Percentiles rank a stretch among this genome's conserved stretches.
These are phyloP conservation scores for Diarsia mendica DNA, from an alignment of 2,888 invertebrate genomes.

Conservation along the genomic window DNA sequence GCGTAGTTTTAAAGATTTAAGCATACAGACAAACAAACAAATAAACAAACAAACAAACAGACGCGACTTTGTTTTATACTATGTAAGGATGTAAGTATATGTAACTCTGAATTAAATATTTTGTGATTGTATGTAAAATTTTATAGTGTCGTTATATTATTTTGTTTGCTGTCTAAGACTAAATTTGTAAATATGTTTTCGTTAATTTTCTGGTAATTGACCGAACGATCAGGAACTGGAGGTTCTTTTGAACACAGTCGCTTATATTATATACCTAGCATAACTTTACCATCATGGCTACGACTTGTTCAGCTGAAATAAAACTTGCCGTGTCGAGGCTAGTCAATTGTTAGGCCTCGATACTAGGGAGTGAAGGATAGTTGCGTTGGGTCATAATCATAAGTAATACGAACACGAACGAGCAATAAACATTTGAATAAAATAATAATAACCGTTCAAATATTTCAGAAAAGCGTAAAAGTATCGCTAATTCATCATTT, in stretches of 20 bases:
- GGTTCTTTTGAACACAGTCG: conserved; percentile 37
- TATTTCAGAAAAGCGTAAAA: too few species aligned
- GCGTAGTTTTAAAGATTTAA: too few species aligned
- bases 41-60: too few species aligned
- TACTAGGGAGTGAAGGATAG: background rate
- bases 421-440: too few species aligned
- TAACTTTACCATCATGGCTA: conserved; percentile 31
- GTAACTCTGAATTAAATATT: conserved; percentile 49
- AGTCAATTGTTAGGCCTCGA: background rate
- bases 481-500: too few species aligned
- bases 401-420: too few species aligned
- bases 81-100: conserved; percentile 38
- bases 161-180: conserved; percentile 58
- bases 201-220: conserved; percentile 49
- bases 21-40: too few species aligned
- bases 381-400: background rate
- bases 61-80: too few species aligned
- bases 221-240: conserved; percentile 34
- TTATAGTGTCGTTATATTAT: conserved; percentile 45
- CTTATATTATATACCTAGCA: conserved; percentile 11
- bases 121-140: conserved; percentile 54
- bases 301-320: conserved; percentile 15
- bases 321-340: background rate
- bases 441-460: too few species aligned
- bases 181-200: conserved; percentile 50